A percentile compares a stretch with the other conserved stretches of the same genome.
Conservation (phyloP, 2,113 vertebrate species). For the Uria aalge region DNA sequence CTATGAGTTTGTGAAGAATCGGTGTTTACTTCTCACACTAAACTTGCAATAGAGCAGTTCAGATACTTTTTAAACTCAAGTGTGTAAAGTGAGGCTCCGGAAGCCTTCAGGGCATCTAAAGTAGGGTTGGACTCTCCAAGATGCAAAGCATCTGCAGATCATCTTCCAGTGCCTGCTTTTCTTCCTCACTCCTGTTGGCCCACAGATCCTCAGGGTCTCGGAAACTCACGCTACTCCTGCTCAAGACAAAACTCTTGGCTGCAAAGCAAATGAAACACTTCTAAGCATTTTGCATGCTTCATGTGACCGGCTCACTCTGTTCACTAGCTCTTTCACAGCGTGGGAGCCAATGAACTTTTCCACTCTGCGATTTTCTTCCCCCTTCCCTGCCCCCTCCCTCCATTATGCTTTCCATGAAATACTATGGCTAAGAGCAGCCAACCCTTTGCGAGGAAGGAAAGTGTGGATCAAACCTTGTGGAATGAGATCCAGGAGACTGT, state of each 20-base stretch:
- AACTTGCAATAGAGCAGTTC: not conserved
- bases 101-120: not conserved
- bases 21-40: not conserved
- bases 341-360: not conserved
- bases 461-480: not conserved
- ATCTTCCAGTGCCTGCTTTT: not conserved
- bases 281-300: not conserved
- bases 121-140: not conserved
- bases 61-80: not conserved
- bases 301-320: not conserved
- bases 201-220: not conserved
- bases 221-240: not conserved
- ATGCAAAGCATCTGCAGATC: not conserved
- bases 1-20: not conserved
- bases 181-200: not conserved
- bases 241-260: not conserved
- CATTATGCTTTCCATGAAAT: not conserved
- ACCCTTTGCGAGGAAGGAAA: not conserved
- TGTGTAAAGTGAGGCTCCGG: not conserved
- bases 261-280: not conserved
- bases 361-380: not conserved
- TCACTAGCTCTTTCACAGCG: not conserved
- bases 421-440: not conserved
- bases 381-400: accelerated
- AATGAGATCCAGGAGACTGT: not conserved